Conservation (phyloP, 1,140 invertebrate species). For the Rhopalosiphum padi region DNA sequence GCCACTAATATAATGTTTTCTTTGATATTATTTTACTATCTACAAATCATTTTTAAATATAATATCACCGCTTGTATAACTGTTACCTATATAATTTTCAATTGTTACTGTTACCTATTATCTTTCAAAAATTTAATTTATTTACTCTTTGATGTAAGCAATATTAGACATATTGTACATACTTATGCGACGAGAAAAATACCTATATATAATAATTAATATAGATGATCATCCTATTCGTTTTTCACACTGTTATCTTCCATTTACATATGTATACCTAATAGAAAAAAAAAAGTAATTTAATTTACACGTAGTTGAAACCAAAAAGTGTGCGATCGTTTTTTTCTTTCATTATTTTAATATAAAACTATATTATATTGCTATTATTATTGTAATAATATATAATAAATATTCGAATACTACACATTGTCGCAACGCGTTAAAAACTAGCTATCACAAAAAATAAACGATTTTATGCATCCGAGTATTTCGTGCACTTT, state of each 20-base stretch:
- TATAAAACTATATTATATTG: background rate
- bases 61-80: slow-evolving; percentile 20
- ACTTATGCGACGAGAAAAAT: background rate
- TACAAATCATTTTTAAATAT: background rate
- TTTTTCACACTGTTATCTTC: slow-evolving; percentile 20
- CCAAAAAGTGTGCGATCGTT: slow-evolving; percentile 25
- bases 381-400: background rate
- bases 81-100: background rate
- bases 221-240: background rate
- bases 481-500: background rate
- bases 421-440: background rate
- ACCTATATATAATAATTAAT: background rate
- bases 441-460: background rate
- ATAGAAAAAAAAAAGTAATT: background rate
- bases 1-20: background rate
- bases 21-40: background rate
- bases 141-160: slow-evolving; percentile 36
- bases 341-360: background rate
- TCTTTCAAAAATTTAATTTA: background rate
- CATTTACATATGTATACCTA: background rate
- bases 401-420: background rate
- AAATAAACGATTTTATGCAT: background rate
- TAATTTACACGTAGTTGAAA: slow-evolving; percentile 6
- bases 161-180: slow-evolving; percentile 33
- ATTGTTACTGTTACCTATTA: background rate